Base-by-base conservation (phyloP, 92 coral and sea anemone species). In the Hydrozoanthus gracilis region DNA sequence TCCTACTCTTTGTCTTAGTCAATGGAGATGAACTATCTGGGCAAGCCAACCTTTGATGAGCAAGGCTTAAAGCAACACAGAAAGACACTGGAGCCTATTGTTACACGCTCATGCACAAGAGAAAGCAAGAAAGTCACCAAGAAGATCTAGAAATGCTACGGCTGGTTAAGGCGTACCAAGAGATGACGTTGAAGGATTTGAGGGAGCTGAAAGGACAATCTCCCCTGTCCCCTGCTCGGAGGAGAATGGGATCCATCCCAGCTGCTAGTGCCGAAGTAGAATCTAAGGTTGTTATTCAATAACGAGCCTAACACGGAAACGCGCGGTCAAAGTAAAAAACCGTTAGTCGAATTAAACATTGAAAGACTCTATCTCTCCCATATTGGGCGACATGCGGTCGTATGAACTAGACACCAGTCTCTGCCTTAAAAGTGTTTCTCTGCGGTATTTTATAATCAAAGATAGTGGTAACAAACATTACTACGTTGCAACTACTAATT, bases 71-170 rank as follows among this genome's bases (percentile, higher is more conserved):
- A 56, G 45, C 4, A 5, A 51, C 82, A 65, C 46, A 76, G 82
- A 4, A 76, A 76, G 15, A 76, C 66, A 3, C 48, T 76, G 12
- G 66, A 18, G 66, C 16, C 46, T 8, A 76, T 76, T 51, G 82
- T 76, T 3, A 62, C n/a, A 3, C 82, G 82, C 58, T 76, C 66
- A 64, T 52, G 65, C 82, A 76, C 82, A 76, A 76, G 65, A 51
- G 64, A 8, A 76, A 76, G 39, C 83, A 78, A 16, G 72, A 78
- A 47, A 78, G 83, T 3, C 83, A 78, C 51, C 72, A 78, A 44
- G 83, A 78, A 45, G 83, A 78, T 52, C 83, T 78, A 10, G 83
- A 78, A 60, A 78, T 78, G 72, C 44, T 78, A 71, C 71, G 83
- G 13, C 39, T 61, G 6, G 71, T 78, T 11, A 78, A 78, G 61